Conservation (phyloP, 2,797 vertebrate genomes). For the Eutrigla gurnardus region DNA sequence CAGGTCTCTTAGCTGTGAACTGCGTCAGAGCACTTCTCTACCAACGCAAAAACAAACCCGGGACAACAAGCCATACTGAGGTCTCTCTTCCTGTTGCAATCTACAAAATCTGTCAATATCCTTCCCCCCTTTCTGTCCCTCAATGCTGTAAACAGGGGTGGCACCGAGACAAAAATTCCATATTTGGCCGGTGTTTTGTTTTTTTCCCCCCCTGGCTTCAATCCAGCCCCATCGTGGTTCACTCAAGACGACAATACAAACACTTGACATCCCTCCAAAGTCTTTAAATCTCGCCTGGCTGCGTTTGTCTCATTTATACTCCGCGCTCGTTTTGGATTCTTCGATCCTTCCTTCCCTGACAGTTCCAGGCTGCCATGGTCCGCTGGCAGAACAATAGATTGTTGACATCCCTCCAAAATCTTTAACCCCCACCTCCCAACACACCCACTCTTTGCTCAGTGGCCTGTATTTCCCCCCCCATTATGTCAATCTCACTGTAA, state of each 20-base stretch:
- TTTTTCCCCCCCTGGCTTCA: constrained; percentile 44
- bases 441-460: constrained; percentile 41
- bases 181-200: constrained; percentile 46
- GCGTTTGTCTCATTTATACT: constrained; percentile 16
- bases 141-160: constrained; percentile 42
- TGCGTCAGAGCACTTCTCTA: constrained; percentile 36
- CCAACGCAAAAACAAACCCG: constrained; percentile 39
- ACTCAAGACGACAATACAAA: constrained; percentile 52
- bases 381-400: constrained; percentile 61
- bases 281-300: constrained; percentile 59
- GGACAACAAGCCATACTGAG: constrained; percentile 30
- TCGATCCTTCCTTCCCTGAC: constrained; percentile 48
- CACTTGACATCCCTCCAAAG: constrained; percentile 66
- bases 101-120: constrained; percentile 43
- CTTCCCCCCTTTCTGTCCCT: constrained; percentile 44
- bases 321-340: constrained; percentile 55
- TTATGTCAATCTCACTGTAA: constrained; percentile 52
- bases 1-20: constrained; percentile 32
- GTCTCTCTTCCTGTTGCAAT: constrained; percentile 52
- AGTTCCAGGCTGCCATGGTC: constrained; percentile 46
- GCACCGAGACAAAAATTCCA: constrained; percentile 37
- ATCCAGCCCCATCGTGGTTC: constrained; percentile 15
- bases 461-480: constrained; percentile 43
- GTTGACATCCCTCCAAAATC: constrained; percentile 63
- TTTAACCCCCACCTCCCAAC: constrained; percentile 16